Conservation (phyloP, 2,797 vertebrate genomes). For the Lophura swinhoii region DNA sequence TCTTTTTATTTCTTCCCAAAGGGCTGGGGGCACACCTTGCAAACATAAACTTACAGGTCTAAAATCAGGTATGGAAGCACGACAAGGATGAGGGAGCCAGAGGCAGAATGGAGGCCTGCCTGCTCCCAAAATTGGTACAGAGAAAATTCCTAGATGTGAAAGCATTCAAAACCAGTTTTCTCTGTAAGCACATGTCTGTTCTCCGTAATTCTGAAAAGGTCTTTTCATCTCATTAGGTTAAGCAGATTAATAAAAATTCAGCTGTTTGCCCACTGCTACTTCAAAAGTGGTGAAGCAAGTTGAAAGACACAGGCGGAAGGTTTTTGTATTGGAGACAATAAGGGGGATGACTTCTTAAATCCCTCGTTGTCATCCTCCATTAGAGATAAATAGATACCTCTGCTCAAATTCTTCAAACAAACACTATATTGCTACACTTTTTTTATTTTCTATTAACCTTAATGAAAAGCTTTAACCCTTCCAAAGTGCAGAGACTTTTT, state of each 20-base stretch:
- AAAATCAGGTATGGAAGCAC: conserved; percentile 2
- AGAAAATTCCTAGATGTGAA: conserved; percentile 48
- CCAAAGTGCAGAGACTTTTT: conserved; percentile 31
- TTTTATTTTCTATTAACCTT: conserved; percentile 64
- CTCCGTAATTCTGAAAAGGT: conserved; percentile 83
- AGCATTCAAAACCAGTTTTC: conserved; percentile 42
- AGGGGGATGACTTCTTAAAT: conserved; percentile 91
- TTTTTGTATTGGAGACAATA: conserved; percentile 92
- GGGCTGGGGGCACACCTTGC: not conserved
- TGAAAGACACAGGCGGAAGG: conserved; percentile 86
- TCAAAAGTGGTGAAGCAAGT: conserved; percentile 79
- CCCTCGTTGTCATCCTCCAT: conserved; percentile 86
- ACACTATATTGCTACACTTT: conserved; percentile 56
- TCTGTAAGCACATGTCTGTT: not conserved
- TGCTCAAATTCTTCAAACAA: conserved; percentile 71
- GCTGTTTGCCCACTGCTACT: conserved; percentile 82
- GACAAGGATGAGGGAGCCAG: conserved; percentile 1
- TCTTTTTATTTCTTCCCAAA: conserved; percentile 47
- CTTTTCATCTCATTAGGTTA: conserved; percentile 97
- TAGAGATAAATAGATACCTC: conserved; percentile 78
- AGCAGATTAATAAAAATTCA: conserved; percentile 97
- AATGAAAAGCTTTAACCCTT: conserved; percentile 50
- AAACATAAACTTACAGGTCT: not conserved
- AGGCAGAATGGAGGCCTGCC: conserved; percentile 14
- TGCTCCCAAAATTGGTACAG: not conserved